Evolutionary conservation across 2,888 invertebrate species (phyloP).

Genomic region (Epinotia brunnichana): DNA sequence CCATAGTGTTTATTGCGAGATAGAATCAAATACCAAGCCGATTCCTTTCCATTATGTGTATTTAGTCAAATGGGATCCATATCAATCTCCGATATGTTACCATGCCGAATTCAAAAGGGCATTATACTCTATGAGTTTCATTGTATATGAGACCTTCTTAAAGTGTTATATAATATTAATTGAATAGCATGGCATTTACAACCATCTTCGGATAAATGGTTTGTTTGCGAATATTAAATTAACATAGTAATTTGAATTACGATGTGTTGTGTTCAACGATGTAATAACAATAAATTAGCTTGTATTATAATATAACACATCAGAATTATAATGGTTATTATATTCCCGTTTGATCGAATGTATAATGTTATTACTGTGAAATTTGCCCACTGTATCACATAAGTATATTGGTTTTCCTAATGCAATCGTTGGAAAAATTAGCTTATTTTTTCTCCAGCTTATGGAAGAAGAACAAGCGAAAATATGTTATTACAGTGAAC

Average conservation of each 20-base stretch:
- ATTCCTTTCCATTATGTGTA: not conserved
- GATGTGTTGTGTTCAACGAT: slow-evolving; percentile 1
- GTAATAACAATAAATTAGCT: not conserved
- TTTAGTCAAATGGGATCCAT: not conserved
- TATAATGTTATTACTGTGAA: too few species aligned
- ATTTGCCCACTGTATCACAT: too few species aligned
- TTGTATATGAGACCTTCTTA: not conserved
- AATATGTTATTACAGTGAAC: too few species aligned
- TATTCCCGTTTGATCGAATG: not conserved
- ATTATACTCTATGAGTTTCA: not conserved
- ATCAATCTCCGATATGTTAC: not conserved
- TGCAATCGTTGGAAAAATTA: too few species aligned
- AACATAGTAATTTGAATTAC: not conserved
- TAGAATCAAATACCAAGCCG: not conserved
- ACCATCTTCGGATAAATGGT: not conserved
- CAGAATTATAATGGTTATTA: not conserved
- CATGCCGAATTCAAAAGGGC: not conserved
- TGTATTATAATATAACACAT: not conserved
- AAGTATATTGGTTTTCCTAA: too few species aligned
- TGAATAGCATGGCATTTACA: not conserved
- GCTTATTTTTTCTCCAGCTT: too few species aligned
- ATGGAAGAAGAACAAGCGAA: too few species aligned
- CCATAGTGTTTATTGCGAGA: too few species aligned
- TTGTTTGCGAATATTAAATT: slow-evolving; percentile 5
- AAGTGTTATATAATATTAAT: not conserved